Percentiles rank a stretch among this genome's conserved stretches.
Evolutionary conservation across 2,113 vertebrate species (phyloP).

Genomic region (Peucedramus taeniatus): DNA sequence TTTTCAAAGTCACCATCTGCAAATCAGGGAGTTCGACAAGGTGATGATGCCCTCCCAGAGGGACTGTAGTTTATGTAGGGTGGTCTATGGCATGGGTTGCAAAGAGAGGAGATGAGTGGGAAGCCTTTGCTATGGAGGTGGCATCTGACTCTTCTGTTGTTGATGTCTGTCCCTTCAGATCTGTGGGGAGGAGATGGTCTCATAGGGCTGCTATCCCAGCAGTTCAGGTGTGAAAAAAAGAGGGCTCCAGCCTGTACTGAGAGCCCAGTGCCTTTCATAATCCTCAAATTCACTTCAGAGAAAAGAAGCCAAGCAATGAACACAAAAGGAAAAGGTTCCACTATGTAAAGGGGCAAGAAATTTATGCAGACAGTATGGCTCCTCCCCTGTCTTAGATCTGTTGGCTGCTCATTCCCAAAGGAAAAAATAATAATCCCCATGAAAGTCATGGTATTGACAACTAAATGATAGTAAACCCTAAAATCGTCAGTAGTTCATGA

Average conservation of each 20-base stretch:
- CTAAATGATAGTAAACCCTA: not conserved
- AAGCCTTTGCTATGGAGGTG: not conserved
- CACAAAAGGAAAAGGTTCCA: not conserved
- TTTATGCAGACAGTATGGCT: not conserved
- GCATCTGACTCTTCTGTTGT: not conserved
- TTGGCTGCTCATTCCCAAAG: not conserved
- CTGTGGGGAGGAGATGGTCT: not conserved
- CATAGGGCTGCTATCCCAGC: not conserved
- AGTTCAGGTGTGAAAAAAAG: not conserved
- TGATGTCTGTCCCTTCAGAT: not conserved
- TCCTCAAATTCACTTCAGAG: not conserved
- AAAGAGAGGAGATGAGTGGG: fast-evolving
- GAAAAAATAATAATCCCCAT: conserved; percentile 23
- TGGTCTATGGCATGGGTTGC: not conserved
- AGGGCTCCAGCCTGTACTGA: not conserved
- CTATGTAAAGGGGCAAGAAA: not conserved
- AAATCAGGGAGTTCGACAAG: not conserved
- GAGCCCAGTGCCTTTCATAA: not conserved
- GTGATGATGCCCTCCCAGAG: not conserved
- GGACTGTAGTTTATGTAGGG: not conserved
- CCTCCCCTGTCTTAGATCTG: not conserved
- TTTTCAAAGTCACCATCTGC: fast-evolving
- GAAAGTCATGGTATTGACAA: conserved; percentile 36
- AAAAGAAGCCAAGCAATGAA: not conserved
- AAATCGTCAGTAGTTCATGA: conserved; percentile 6